These are phyloP conservation scores for Drosophila ficusphila DNA, from an alignment of 1,140 invertebrate genomes.

Conservation along the genomic window DNA sequence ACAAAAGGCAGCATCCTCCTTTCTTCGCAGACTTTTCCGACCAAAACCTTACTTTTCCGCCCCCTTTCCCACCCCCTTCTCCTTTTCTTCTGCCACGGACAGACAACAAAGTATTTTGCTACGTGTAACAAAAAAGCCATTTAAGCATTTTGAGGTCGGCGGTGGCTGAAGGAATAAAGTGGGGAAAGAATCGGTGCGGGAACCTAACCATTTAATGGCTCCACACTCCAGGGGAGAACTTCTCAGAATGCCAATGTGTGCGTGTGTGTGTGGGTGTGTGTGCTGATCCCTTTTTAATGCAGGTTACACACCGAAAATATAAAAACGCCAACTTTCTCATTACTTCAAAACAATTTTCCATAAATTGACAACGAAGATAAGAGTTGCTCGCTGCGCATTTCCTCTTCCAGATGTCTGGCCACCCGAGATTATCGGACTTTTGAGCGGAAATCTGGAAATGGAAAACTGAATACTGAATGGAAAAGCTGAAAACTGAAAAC, in stretches of 20 bases:
- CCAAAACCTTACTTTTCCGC: too few species aligned
- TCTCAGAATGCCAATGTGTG: too few species aligned
- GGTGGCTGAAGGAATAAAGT: conserved; percentile 3
- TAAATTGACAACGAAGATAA: conserved; percentile 64
- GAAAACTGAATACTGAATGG: neutral
- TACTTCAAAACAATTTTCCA: conserved; percentile 80
- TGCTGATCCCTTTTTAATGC: conserved; percentile 77
- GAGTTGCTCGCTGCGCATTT: conserved; percentile 7
- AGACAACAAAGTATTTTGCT: conserved; percentile 82
- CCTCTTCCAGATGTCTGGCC: conserved; percentile 15
- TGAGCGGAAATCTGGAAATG: conserved; percentile 11
- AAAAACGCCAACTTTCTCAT: conserved; percentile 64
- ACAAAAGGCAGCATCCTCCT: conserved; percentile 44
- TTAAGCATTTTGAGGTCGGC: conserved; percentile 81
- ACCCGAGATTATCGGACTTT: conserved; percentile 17
- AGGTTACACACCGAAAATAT: conserved; percentile 46
- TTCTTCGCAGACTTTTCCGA: conserved; percentile 2
- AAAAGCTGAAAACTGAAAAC: conserved; percentile 23
- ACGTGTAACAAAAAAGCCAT: conserved; percentile 83
- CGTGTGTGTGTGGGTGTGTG: conserved; percentile 4
- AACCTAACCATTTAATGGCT: conserved; percentile 79
- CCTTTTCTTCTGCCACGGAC: neutral
- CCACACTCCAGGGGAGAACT: conserved; percentile 42
- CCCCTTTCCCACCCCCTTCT: neutral
- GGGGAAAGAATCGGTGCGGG: conserved; percentile 39